A percentile compares a stretch with the other conserved stretches of the same genome.
phyloP scores from a whole-genome alignment of 2,113 vertebrate genomes.

The Oriolus oriolus region DNA sequence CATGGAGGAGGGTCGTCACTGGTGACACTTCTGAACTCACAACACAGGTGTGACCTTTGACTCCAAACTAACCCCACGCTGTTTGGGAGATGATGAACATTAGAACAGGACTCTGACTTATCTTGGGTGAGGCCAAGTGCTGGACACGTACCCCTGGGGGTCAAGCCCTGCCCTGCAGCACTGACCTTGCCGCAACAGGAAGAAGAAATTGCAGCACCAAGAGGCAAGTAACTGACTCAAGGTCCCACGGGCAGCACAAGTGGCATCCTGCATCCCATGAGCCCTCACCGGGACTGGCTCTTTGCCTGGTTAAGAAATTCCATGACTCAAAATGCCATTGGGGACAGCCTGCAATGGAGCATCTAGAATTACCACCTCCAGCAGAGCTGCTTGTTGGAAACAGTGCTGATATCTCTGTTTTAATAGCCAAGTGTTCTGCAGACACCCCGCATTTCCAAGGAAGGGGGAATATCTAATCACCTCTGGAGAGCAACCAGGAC shows the following conservation, averaged over 20 bases:
- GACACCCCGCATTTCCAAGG: neutral
- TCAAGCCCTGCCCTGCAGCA: neutral
- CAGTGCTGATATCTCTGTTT: neutral
- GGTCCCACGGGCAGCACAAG: rapidly evolving
- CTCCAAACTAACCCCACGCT: rapidly evolving
- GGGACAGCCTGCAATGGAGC: neutral
- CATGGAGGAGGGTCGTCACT: neutral
- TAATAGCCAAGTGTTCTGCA: neutral
- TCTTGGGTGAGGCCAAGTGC: neutral
- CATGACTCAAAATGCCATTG: neutral
- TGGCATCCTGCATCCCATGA: neutral
- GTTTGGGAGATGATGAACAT: neutral
- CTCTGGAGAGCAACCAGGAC: neutral
- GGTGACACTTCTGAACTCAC: neutral
- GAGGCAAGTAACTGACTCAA: neutral
- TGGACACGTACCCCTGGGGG: rapidly evolving
- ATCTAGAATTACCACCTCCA: neutral
- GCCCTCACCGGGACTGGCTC: rapidly evolving
- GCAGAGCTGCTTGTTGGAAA: neutral
- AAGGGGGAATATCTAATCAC: neutral
- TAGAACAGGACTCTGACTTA: neutral
- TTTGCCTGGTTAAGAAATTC: neutral
- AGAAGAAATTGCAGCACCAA: neutral
- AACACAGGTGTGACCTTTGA: neutral
- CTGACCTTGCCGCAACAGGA: neutral